These are phyloP conservation scores for Drosophila affinis DNA, from an alignment of 2,888 invertebrate genomes.

Conservation along the genomic window DNA sequence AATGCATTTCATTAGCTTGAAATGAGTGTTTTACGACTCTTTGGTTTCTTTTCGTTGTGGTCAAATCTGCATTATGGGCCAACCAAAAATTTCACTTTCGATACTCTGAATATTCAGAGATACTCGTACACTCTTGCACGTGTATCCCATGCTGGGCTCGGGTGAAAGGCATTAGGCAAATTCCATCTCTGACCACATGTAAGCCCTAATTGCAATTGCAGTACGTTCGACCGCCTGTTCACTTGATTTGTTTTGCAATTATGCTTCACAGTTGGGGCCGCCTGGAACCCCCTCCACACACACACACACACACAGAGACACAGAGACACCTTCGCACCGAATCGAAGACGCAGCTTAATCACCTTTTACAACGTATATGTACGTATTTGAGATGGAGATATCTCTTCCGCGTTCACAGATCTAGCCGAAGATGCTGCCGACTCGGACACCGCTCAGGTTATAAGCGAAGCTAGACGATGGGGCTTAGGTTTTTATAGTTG, in stretches of 20 bases:
- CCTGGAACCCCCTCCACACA: neutral
- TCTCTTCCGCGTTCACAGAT: constrained; percentile 27
- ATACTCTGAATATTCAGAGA: constrained; percentile 21
- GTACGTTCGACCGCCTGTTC: constrained; percentile 4
- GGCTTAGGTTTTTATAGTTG: constrained; percentile 56
- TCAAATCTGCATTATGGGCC: constrained; percentile 20
- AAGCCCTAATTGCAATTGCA: constrained; percentile 42
- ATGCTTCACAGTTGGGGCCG: constrained; percentile 13
- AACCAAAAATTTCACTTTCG: constrained; percentile 63
- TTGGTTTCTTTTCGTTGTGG: constrained; percentile 19
- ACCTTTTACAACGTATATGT: constrained; percentile 36
- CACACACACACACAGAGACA: neutral
- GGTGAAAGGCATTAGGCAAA: constrained; percentile 56
- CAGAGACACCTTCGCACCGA: too few species aligned
- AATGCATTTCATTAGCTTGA: constrained; percentile 9
- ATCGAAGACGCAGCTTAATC: constrained; percentile 26
- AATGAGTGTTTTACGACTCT: constrained; percentile 6
- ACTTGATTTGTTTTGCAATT: constrained; percentile 19
- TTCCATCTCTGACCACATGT: constrained; percentile 19
- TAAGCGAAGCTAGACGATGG: constrained; percentile 55
- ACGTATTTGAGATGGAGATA: constrained; percentile 9
- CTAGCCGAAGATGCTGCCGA: constrained; percentile 46
- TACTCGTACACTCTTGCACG: neutral
- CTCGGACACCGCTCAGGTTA: constrained; percentile 43
- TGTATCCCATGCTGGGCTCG: constrained; percentile 33